phyloP scores from a whole-genome alignment of 2,888 invertebrate species.

The Athetis lepigone region DNA sequence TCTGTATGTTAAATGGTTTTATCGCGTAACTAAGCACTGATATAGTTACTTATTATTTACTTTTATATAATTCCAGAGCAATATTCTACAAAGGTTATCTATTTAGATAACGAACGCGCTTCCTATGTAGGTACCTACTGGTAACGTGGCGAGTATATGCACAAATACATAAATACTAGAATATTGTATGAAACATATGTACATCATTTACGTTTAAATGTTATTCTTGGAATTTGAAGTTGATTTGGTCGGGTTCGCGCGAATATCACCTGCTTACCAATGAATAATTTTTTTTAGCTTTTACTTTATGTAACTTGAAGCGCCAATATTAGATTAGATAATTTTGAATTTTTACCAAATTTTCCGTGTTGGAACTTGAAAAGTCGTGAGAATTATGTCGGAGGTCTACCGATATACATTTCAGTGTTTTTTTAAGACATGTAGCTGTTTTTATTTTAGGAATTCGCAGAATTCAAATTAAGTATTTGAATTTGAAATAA shows the following conservation, averaged over 20 bases:
- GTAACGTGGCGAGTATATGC: slow-evolving; percentile 13
- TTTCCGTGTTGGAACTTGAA: slow-evolving; percentile 3
- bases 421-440: neutral
- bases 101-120: slow-evolving; percentile 50
- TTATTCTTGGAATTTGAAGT: slow-evolving; percentile 9
- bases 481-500: neutral
- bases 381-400: slow-evolving; percentile 24
- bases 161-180: slow-evolving; percentile 21
- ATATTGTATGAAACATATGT: neutral
- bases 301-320: neutral
- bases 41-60: slow-evolving; percentile 47
- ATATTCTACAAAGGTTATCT: slow-evolving; percentile 58
- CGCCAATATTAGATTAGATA: slow-evolving; percentile 9
- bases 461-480: neutral
- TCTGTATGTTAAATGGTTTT: slow-evolving; percentile 10
- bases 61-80: slow-evolving; percentile 48
- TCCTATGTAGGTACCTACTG: slow-evolving; percentile 45
- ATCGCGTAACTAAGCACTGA: slow-evolving; percentile 51
- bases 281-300: slow-evolving; percentile 60
- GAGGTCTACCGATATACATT: neutral
- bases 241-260: slow-evolving; percentile 16
- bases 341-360: neutral
- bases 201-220: neutral
- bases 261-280: slow-evolving; percentile 20
- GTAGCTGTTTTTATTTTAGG: neutral